A percentile compares a stretch with the other conserved stretches of the same genome.
Evolutionary conservation across 2,888 invertebrate species (phyloP).

Genomic region (Poecilus cupreus): DNA sequence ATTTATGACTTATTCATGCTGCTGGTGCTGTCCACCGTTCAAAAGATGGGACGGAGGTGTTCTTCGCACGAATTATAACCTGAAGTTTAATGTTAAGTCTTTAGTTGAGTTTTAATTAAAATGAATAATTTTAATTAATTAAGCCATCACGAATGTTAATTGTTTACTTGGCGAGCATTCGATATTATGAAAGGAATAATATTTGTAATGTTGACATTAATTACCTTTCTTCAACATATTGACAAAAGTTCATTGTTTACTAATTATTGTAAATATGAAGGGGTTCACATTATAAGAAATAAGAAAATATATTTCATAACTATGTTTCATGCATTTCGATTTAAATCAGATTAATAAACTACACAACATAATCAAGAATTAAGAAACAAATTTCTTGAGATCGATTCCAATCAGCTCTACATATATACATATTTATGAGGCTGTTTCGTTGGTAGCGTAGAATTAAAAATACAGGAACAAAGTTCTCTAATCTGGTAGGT

Average conservation of each 20-base stretch:
- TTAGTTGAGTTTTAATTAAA: constrained; percentile 4
- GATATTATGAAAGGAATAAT: not conserved
- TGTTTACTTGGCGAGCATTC: not conserved
- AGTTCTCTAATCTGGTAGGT: not conserved
- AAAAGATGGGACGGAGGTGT: not conserved
- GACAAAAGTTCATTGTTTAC: no score
- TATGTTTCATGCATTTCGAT: no score
- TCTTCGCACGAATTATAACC: not conserved
- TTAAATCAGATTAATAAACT: no score
- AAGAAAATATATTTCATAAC: no score
- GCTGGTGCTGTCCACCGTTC: not conserved
- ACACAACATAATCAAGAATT: not conserved
- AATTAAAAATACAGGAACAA: not conserved
- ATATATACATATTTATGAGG: not conserved
- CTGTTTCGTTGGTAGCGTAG: not conserved
- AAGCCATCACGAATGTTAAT: not conserved
- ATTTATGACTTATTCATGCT: constrained; percentile 41
- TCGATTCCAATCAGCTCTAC: not conserved
- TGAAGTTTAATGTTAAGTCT: constrained; percentile 11
- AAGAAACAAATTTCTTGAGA: not conserved
- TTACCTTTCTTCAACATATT: no score
- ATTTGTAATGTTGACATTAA: no score
- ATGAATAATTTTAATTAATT: not conserved
- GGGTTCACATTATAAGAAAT: no score
- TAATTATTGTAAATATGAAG: no score